Base-by-base conservation (phyloP, 2,797 vertebrate species). In the Ctenochaetus hawaiiensis region DNA sequence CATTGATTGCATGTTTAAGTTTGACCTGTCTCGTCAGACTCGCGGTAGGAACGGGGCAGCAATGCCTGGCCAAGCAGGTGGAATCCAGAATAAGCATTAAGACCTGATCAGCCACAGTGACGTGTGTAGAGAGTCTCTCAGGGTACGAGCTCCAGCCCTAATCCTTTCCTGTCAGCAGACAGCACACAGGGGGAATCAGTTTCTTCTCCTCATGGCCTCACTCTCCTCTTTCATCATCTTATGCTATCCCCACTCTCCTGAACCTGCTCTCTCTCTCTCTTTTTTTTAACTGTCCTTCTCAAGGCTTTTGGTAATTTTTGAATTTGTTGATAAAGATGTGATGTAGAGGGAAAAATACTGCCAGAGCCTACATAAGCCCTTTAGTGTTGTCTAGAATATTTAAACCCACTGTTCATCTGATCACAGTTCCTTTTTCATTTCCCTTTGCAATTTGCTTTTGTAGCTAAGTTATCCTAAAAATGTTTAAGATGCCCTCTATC, bases 11-110 rank as follows among this genome's bases (percentile, higher is more conserved):
- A 12, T 41, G 39, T 41, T 22, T 30, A 11, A 47, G 22, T 52
- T 67, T 67, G 41, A 61, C 57, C 67, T 52, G 56, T 77, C 30
- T 11, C n/a, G 22, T 47, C 75, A 30, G 59, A 30, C 64, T 51
- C 72, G 22, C 48, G 52, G 37, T 64, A 80, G 66, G 58, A 80
- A 67, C 65, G 51, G 59, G 77, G 18, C 61, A 73, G 53, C 69
- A 53, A n/a, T 67, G 58, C 41, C 59, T 81, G 61, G 81, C 53
- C 82, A 82, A 77, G 60, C 64, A 80, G 72, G 72, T 77, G 37
- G 74, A 88, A 77, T 91, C 85, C 84, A 89, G 82, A 93, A 88
- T 88, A 90, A 70, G 87, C 77, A 85, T 88, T 92, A 92, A 86
- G 84, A 87, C 80, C 85, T 91, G 82, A 91, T 93, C 91, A 92